Conservation (phyloP, 2,888 invertebrate genomes). For the Volucella inanis region DNA sequence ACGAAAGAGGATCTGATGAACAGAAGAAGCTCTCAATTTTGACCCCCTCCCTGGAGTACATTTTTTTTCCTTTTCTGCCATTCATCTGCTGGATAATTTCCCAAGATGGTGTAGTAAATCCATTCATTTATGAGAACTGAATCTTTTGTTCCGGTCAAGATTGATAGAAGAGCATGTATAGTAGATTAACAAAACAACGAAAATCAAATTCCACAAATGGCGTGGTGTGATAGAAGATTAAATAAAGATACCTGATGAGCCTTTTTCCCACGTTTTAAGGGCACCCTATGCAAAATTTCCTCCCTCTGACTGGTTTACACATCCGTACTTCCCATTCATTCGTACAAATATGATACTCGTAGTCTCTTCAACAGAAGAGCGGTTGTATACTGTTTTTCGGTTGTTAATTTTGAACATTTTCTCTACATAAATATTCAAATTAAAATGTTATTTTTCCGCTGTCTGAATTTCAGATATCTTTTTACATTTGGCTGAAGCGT, state of each 20-base stretch:
- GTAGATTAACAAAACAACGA: too few relatives aligned
- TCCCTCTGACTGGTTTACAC: not conserved
- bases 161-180: too few relatives aligned
- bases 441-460: constrained; percentile 57
- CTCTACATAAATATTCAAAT: constrained; percentile 54
- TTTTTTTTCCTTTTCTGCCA: not conserved
- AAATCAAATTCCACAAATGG: too few relatives aligned
- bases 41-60: constrained; percentile 28
- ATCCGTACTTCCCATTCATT: not conserved
- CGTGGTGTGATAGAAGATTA: too few relatives aligned
- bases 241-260: too few relatives aligned
- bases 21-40: constrained; percentile 46
- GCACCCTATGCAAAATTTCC: not conserved
- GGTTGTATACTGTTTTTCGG: constrained; percentile 13
- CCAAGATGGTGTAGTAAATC: too few relatives aligned
- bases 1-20: constrained; percentile 11
- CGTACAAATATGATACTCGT: not conserved
- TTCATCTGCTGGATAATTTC: not conserved
- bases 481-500: constrained; percentile 11
- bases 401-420: constrained; percentile 43
- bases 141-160: too few relatives aligned
- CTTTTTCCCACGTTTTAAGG: too few relatives aligned
- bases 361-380: not conserved
- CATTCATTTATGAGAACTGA: too few relatives aligned
- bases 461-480: constrained; percentile 33